Percentiles rank a stretch among this genome's conserved stretches.
Evolutionary conservation across 2,113 vertebrate genomes (phyloP).

Genomic region (Carassius gibelio): DNA sequence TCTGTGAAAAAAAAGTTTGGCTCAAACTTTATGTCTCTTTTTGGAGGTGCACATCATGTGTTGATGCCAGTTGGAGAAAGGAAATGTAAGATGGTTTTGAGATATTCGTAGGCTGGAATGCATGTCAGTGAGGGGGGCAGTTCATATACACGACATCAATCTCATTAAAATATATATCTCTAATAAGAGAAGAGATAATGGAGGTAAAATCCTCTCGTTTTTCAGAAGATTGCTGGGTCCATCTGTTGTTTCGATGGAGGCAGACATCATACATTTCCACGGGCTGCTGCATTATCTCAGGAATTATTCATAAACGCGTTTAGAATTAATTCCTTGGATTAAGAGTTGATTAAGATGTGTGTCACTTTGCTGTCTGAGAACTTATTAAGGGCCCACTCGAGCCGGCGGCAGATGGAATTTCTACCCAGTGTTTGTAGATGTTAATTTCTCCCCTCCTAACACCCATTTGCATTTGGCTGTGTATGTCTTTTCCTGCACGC

Average conservation of each 20-base stretch:
- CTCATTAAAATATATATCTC: constrained; percentile 68
- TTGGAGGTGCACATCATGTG: neutral
- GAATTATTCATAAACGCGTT: constrained; percentile 92
- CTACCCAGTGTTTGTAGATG: constrained; percentile 91
- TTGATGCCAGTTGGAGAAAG: neutral
- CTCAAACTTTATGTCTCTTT: neutral
- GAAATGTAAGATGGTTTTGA: neutral
- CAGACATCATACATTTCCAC: constrained; percentile 76
- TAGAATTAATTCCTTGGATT: constrained; percentile 94
- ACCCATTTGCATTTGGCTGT: constrained; percentile 90
- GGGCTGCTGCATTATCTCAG: constrained; percentile 74
- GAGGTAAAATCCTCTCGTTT: constrained; percentile 67
- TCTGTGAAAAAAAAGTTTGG: neutral
- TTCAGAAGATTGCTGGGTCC: constrained; percentile 66
- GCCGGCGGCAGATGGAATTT: constrained; percentile 91
- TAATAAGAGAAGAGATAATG: constrained; percentile 63
- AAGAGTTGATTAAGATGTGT: constrained; percentile 98
- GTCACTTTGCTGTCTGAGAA: constrained; percentile 95
- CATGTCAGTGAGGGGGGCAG: constrained; percentile 22
- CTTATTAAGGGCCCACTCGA: constrained; percentile 91
- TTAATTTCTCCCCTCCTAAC: constrained; percentile 88
- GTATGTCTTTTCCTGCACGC: constrained; percentile 74
- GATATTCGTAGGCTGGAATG: neutral
- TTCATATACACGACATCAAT: constrained; percentile 61
- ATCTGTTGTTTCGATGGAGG: constrained; percentile 72